A percentile compares a stretch with the other conserved stretches of the same genome.
These are phyloP conservation scores for Bradypodion ventrale DNA, from an alignment of 2,797 vertebrate species.

Conservation along the genomic window DNA sequence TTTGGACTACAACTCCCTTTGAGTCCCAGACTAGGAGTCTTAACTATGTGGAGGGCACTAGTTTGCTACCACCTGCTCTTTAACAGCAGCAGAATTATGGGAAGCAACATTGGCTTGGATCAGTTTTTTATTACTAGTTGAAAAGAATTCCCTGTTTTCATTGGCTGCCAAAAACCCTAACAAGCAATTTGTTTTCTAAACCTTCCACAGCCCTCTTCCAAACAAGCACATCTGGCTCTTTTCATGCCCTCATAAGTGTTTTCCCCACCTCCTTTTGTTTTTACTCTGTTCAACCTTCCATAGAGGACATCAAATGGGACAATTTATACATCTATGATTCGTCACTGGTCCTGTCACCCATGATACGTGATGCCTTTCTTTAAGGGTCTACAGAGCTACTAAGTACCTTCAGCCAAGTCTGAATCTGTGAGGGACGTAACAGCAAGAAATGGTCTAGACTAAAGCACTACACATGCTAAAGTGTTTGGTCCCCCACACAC, in stretches of 20 bases:
- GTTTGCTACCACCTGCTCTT: not conserved
- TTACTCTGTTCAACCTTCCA: not conserved
- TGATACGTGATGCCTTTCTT: not conserved
- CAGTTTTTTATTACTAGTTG: not conserved
- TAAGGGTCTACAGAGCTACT: not conserved
- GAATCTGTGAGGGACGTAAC: not conserved
- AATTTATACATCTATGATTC: not conserved
- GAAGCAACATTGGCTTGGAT: not conserved
- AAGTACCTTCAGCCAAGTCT: not conserved
- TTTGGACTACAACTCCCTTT: not conserved
- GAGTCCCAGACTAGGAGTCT: not conserved
- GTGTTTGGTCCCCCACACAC: not conserved
- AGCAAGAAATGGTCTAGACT: not conserved
- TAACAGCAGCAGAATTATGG: not conserved
- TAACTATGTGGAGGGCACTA: not conserved
- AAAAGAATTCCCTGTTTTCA: not conserved
- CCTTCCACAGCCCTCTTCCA: not conserved
- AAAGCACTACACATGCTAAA: not conserved
- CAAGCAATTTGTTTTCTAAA: slow-evolving; percentile 1
- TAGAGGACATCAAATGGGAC: not conserved
- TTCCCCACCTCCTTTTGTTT: not conserved
- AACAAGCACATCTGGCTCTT: not conserved
- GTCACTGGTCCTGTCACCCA: not conserved
- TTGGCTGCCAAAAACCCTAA: not conserved
- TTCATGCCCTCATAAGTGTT: not conserved